Conservation (phyloP, 1,140 invertebrate species). For the Diabrotica virgifera region DNA sequence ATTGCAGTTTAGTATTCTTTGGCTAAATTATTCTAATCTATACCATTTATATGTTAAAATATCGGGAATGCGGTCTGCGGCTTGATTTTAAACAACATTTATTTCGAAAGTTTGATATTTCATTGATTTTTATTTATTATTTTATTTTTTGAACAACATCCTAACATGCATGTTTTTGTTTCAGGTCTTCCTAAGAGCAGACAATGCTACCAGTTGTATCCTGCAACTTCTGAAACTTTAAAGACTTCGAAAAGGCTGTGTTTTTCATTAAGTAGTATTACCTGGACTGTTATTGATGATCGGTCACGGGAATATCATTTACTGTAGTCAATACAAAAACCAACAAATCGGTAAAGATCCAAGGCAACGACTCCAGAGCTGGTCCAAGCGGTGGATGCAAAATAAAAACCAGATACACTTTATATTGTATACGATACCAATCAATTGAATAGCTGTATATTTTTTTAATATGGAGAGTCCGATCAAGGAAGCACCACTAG, state of each 20-base stretch:
- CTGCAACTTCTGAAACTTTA: neutral
- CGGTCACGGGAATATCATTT: constrained; percentile 27
- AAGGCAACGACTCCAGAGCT: constrained; percentile 36
- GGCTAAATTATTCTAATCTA: too few relatives aligned
- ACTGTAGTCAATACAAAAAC: constrained; percentile 25
- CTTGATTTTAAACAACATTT: too few relatives aligned
- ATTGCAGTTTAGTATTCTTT: too few relatives aligned
- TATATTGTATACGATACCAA: constrained; percentile 23
- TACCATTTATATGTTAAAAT: too few relatives aligned
- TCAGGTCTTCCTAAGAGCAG: neutral
- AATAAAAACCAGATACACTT: constrained; percentile 12
- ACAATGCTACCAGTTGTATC: neutral
- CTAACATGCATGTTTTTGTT: neutral
- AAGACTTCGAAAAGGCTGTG: neutral
- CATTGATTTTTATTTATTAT: neutral
- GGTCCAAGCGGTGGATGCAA: constrained; percentile 40
- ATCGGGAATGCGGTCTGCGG: too few relatives aligned
- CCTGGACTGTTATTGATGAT: constrained; percentile 36
- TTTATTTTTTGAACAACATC: neutral
- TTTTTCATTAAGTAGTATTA: constrained; percentile 1
- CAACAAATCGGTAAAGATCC: constrained; percentile 37
- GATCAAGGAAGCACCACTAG: neutral
- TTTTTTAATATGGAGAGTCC: constrained; percentile 19
- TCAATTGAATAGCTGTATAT: constrained; percentile 25
- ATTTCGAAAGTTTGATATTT: too few relatives aligned